These are phyloP conservation scores for Megaceryle alcyon DNA, from an alignment of 2,797 vertebrate species.

Conservation along the genomic window DNA sequence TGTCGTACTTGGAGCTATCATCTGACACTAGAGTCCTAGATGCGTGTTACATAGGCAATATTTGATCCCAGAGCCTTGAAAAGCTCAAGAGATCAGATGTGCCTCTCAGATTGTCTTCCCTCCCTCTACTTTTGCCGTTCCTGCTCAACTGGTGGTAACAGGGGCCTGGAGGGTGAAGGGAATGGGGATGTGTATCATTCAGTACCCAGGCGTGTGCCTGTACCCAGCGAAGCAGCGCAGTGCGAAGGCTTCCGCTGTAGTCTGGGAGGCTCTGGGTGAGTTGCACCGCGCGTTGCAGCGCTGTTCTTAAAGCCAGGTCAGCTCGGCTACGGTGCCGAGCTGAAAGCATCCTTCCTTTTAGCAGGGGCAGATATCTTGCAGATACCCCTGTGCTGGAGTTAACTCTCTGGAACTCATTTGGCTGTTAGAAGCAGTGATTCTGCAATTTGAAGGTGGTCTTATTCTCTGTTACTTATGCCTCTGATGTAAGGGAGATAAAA, in stretches of 20 bases:
- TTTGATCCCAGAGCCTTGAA: neutral
- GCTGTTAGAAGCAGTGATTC: neutral
- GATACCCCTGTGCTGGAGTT: neutral
- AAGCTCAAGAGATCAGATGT: neutral
- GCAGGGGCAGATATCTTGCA: neutral
- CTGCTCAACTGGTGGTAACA: neutral
- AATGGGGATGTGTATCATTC: neutral
- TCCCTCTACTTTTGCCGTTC: neutral
- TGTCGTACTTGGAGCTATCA: too few species aligned
- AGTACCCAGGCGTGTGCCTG: neutral
- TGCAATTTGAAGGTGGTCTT: neutral
- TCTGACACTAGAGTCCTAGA: neutral
- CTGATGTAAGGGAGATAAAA: neutral
- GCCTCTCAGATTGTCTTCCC: neutral
- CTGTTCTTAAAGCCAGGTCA: neutral
- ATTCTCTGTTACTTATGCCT: neutral
- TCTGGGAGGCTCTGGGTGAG: neutral
- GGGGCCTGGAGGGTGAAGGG: neutral
- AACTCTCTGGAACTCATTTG: neutral
- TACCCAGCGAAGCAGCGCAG: neutral
- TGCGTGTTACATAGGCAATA: rapidly evolving
- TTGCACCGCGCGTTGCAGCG: neutral
- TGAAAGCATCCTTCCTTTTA: neutral
- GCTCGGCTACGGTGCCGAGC: neutral
- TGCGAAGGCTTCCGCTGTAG: neutral